Conservation (phyloP, 2,113 vertebrate species). For the Solea solea region DNA sequence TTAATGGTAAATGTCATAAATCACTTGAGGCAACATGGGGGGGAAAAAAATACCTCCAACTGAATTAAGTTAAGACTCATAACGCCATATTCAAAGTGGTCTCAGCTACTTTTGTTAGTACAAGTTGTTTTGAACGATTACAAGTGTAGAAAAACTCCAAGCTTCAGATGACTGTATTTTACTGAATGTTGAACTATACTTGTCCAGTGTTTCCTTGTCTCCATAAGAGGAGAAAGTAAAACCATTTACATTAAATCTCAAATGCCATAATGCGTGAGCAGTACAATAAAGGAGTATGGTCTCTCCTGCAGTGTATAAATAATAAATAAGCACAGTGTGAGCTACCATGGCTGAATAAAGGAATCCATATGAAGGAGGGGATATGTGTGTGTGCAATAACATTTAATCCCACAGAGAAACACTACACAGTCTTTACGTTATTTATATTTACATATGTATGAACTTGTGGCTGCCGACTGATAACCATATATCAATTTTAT, state of each 20-base stretch:
- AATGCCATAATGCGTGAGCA: slow-evolving; percentile 9
- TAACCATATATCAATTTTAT: slow-evolving; percentile 4
- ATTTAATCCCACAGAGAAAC: slow-evolving; percentile 13
- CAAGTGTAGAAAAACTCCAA: not conserved
- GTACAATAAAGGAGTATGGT: slow-evolving; percentile 31
- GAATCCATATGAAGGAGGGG: slow-evolving; percentile 25
- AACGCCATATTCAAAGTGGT: not conserved
- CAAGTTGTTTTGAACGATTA: too few species aligned
- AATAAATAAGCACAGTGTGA: slow-evolving; percentile 46
- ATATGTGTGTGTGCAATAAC: slow-evolving; percentile 4
- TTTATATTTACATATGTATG: slow-evolving; percentile 16
- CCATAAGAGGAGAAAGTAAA: slow-evolving; percentile 16
- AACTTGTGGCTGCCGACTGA: slow-evolving; percentile 6
- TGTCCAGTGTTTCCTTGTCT: not conserved
- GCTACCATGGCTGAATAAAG: slow-evolving; percentile 22
- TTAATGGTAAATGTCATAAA: not conserved
- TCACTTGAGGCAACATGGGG: not conserved
- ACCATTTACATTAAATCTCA: slow-evolving; percentile 30
- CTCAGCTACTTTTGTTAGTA: not conserved
- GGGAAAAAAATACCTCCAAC: too few species aligned
- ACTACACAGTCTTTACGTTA: not conserved
- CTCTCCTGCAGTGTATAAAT: slow-evolving; percentile 56
- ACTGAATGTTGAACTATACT: not conserved
- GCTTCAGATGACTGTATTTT: slow-evolving; percentile 2
- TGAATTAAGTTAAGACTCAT: too few species aligned